Percentiles rank a stretch among this genome's conserved stretches.
Evolutionary conservation across 2,113 vertebrate species (phyloP).

Genomic region (Pipa parva): DNA sequence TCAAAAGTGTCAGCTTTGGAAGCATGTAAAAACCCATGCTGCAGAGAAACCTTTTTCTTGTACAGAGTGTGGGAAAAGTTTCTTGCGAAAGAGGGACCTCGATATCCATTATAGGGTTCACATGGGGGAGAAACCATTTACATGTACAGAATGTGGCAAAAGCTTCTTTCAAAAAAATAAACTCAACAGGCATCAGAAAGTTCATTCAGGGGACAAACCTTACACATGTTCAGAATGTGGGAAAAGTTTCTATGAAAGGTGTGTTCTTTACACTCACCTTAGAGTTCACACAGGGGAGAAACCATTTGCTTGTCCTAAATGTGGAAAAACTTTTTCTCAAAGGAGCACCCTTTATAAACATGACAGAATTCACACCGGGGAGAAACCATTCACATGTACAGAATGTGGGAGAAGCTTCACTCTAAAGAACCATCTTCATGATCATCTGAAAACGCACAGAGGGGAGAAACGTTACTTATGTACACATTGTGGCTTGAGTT

Average conservation of each 20-base stretch:
- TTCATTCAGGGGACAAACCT: constrained; percentile 53
- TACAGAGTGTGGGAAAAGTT: constrained; percentile 26
- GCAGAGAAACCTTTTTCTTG: constrained; percentile 29
- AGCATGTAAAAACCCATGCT: constrained; percentile 25
- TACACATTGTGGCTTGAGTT: not conserved
- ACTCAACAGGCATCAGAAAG: constrained; percentile 44
- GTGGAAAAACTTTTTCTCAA: constrained; percentile 50
- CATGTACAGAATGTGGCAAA: constrained; percentile 50
- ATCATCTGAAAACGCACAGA: constrained; percentile 44
- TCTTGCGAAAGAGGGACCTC: constrained; percentile 35
- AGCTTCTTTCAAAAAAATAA: constrained; percentile 38
- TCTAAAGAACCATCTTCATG: constrained; percentile 8
- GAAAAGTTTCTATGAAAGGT: constrained; percentile 55
- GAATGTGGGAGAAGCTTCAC: constrained; percentile 38
- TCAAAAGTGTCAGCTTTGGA: not conserved
- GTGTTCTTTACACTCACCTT: constrained; percentile 52
- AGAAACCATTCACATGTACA: constrained; percentile 52
- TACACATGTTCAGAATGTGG: constrained; percentile 49
- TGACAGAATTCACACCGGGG: constrained; percentile 53
- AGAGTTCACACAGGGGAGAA: constrained; percentile 55
- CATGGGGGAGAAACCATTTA: constrained; percentile 47
- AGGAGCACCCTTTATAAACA: constrained; percentile 52
- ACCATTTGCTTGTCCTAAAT: constrained; percentile 49
- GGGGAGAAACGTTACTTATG: not conserved
- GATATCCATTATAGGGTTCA: constrained; percentile 50